Conservation (phyloP, 2,113 vertebrate species). For the Crotalus helleri region DNA sequence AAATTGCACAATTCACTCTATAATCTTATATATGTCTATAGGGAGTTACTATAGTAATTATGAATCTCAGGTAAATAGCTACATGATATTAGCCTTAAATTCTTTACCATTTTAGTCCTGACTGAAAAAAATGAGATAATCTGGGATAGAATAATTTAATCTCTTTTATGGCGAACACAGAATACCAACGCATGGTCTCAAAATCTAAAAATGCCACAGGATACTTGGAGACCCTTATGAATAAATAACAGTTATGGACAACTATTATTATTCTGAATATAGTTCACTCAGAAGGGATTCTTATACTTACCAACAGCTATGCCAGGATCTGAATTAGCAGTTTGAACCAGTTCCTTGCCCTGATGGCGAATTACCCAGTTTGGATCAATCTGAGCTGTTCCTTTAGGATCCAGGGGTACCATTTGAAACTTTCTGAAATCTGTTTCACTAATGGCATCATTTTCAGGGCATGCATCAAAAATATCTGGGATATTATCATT, state of each 20-base stretch:
- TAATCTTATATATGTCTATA: background rate
- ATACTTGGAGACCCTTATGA: background rate
- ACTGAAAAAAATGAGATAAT: background rate
- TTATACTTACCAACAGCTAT: slow-evolving; percentile 89
- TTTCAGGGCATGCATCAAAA: slow-evolving; percentile 92
- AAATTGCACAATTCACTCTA: background rate
- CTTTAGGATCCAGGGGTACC: slow-evolving; percentile 97
- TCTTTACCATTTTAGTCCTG: background rate
- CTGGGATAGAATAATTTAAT: background rate
- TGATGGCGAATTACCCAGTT: slow-evolving; percentile 98
- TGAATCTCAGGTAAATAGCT: background rate
- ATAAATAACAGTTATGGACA: background rate
- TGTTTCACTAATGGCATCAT: slow-evolving; percentile 88
- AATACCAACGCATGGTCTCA: background rate
- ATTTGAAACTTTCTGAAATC: slow-evolving; percentile 99
- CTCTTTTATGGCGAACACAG: background rate
- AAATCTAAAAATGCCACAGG: too few species aligned
- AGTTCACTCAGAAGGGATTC: background rate
- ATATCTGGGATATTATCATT: slow-evolving; percentile 92
- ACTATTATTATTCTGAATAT: background rate
- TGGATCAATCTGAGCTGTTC: slow-evolving; percentile 96
- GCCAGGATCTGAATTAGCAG: slow-evolving; percentile 96
- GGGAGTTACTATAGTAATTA: background rate
- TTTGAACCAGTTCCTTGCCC: slow-evolving; percentile 96
- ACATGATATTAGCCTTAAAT: background rate